These are phyloP conservation scores for Diabrotica virgifera DNA, from an alignment of 1,140 invertebrate species.

Conservation along the genomic window DNA sequence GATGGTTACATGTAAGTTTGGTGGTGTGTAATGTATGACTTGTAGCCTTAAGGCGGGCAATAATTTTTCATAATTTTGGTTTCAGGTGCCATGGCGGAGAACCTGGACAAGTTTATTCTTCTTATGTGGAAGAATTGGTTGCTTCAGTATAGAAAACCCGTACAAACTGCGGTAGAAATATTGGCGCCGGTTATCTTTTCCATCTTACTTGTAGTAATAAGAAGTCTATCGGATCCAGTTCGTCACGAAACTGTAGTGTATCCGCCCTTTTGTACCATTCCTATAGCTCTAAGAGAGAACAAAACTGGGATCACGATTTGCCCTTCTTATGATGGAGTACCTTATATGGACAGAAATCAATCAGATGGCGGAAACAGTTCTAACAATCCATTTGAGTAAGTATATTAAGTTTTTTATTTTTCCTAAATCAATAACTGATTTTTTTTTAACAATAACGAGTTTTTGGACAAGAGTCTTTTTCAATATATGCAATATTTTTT, in stretches of 20 bases:
- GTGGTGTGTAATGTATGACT: too few relatives aligned
- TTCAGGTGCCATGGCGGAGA: conserved; percentile 38
- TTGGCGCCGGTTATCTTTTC: conserved; percentile 67
- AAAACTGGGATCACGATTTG: background rate
- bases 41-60: too few relatives aligned
- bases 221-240: conserved; percentile 53
- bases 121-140: conserved; percentile 85
- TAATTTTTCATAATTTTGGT: background rate
- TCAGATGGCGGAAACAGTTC: background rate
- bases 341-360: background rate
- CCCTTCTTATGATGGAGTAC: background rate
- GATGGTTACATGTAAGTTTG: too few relatives aligned
- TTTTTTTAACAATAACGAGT: too few relatives aligned
- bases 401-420: too few relatives aligned
- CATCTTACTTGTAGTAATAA: conserved; percentile 63
- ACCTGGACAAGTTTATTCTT: conserved; percentile 60
- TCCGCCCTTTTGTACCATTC: conserved; percentile 38
- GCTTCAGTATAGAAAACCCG: conserved; percentile 69
- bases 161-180: conserved; percentile 70
- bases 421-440: too few relatives aligned
- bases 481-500: too few relatives aligned
- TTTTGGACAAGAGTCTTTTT: too few relatives aligned
- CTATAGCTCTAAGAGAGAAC: background rate
- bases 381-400: background rate
- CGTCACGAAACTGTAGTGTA: conserved; percentile 33